Evolutionary conservation across 2,888 invertebrate species (phyloP).

Genomic region (Arrhopalites spinosus): DNA sequence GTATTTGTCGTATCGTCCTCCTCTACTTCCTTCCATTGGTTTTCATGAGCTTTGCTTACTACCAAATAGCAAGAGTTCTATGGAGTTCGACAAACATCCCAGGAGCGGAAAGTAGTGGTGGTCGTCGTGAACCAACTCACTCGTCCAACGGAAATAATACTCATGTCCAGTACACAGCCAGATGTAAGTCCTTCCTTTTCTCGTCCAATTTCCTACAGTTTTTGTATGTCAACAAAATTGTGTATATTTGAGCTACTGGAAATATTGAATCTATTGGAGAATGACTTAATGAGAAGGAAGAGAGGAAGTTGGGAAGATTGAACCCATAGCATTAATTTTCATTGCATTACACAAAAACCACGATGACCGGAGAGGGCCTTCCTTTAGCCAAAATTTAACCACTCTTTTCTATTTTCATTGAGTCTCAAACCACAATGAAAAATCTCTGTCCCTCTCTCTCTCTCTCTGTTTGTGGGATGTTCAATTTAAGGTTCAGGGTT

Average conservation of each 20-base stretch:
- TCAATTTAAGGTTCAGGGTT: too few species aligned
- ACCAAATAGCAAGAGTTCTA: conserved; percentile 79
- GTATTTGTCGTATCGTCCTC: conserved; percentile 63
- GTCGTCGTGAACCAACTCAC: conserved; percentile 25
- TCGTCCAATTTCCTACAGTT: neutral
- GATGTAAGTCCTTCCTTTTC: conserved; percentile 43
- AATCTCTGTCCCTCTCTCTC: too few species aligned
- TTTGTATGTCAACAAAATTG: neutral
- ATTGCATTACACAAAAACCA: too few species aligned
- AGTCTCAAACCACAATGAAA: too few species aligned
- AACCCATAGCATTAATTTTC: too few species aligned
- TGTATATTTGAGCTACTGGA: neutral
- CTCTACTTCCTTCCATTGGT: conserved; percentile 79
- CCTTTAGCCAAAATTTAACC: too few species aligned
- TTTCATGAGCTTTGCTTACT: conserved; percentile 83
- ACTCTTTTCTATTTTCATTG: too few species aligned
- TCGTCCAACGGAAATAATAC: conserved; percentile 38
- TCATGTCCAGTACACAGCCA: conserved; percentile 47
- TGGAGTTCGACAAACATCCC: conserved; percentile 81
- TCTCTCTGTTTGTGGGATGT: too few species aligned
- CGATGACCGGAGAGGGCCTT: too few species aligned
- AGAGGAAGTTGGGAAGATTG: too few species aligned
- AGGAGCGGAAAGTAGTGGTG: conserved; percentile 60
- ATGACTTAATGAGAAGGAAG: too few species aligned
- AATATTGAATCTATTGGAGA: too few species aligned